phyloP scores from a whole-genome alignment of 2,888 invertebrate genomes.

The Brachypalpus laphriformis region DNA sequence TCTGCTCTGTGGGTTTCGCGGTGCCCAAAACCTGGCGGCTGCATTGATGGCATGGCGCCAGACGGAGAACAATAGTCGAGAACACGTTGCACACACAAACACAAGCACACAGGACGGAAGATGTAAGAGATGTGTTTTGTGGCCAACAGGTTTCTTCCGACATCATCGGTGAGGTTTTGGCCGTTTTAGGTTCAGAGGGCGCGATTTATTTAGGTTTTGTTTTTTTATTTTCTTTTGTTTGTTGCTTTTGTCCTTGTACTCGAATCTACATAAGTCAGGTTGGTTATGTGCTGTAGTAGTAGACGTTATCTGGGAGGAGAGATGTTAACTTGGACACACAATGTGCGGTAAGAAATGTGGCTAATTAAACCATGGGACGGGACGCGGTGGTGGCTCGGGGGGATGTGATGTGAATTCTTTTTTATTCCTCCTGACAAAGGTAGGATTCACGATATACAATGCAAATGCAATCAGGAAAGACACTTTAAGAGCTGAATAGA shows the following conservation, averaged over 20 bases:
- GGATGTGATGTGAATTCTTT: constrained; percentile 64
- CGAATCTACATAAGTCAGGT: constrained; percentile 69
- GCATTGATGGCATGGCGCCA: constrained; percentile 74
- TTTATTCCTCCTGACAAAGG: constrained; percentile 30
- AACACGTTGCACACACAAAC: constrained; percentile 58
- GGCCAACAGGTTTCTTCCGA: constrained; percentile 70
- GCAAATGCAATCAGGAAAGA: constrained; percentile 55
- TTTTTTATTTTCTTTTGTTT: constrained; percentile 9
- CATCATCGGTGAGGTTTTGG: constrained; percentile 28
- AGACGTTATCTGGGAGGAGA: constrained; percentile 45
- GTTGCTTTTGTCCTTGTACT: constrained; percentile 60
- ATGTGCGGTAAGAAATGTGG: constrained; percentile 71
- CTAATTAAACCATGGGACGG: constrained; percentile 63
- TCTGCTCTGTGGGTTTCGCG: constrained; percentile 58
- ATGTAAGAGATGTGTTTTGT: constrained; percentile 62
- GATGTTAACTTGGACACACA: constrained; percentile 71
- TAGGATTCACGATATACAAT: constrained; percentile 22
- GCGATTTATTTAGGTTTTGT: constrained; percentile 67
- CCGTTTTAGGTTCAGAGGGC: constrained; percentile 64
- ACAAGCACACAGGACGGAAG: constrained; percentile 10
- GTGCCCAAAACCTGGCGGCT: constrained; percentile 71
- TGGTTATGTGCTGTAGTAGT: constrained; percentile 40
- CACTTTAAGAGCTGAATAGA: constrained; percentile 48
- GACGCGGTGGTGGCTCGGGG: not conserved
- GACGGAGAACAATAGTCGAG: constrained; percentile 70